These are phyloP conservation scores for Nymphalis urticae DNA, from an alignment of 2,888 invertebrate species.

Conservation along the genomic window DNA sequence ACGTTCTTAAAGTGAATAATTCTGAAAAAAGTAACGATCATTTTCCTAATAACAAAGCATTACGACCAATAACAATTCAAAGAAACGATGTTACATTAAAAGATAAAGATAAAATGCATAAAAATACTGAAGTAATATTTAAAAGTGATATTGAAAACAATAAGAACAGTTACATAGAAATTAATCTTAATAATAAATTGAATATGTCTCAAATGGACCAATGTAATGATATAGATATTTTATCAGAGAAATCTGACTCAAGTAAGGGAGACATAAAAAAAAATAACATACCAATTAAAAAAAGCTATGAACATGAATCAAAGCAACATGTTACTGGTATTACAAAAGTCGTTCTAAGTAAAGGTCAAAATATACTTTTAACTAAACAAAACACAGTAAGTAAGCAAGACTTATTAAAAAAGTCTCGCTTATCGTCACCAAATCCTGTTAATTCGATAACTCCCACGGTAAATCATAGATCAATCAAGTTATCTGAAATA, in stretches of 20 bases:
- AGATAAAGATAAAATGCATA: background rate
- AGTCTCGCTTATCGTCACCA: conserved; percentile 32
- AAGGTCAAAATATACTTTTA: conserved; percentile 39
- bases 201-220: background rate
- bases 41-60: background rate
- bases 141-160: background rate
- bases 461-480: conserved; percentile 42
- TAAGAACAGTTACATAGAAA: background rate
- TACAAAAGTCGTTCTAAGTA: conserved; percentile 51
- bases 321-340: conserved; percentile 46
- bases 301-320: background rate
- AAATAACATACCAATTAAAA: background rate
- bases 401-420: conserved; percentile 39
- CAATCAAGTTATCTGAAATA: conserved; percentile 55
- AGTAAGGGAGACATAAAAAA: conserved; percentile 11
- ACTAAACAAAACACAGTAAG: conserved; percentile 29
- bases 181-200: background rate
- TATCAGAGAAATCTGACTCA: conserved; percentile 14
- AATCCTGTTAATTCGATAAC: conserved; percentile 42
- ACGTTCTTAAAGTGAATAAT: background rate
- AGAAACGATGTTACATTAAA: background rate
- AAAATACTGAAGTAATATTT: background rate
- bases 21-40: background rate
- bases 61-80: background rate
- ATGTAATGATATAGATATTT: conserved; percentile 5